phyloP scores from a whole-genome alignment of 2,113 vertebrate genomes.

The Neogale vison region DNA sequence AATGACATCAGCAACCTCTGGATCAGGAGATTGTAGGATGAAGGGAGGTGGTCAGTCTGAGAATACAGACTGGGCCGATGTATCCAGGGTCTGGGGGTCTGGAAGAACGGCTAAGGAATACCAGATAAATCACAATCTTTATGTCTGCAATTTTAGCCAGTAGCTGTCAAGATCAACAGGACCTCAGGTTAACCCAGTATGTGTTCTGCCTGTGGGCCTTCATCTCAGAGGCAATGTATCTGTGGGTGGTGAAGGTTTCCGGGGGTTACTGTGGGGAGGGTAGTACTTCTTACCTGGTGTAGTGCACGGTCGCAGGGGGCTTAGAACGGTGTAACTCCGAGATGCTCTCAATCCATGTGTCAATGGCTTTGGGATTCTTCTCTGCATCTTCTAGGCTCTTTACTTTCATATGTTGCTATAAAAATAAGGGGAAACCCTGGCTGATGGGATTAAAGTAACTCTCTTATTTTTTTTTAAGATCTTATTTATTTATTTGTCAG shows the following conservation, averaged over 20 bases:
- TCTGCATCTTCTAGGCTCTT: constrained; percentile 92
- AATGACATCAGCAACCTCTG: background rate
- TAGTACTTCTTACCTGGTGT: constrained; percentile 84
- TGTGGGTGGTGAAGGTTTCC: background rate
- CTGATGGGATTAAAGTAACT: background rate
- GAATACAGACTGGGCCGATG: background rate
- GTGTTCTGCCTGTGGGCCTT: background rate
- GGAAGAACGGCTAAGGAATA: background rate
- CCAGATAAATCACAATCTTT: background rate
- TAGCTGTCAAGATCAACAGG: background rate
- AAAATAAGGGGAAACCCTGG: constrained; percentile 14
- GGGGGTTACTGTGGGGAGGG: fast-evolving
- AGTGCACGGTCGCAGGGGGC: constrained; percentile 88
- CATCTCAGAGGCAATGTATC: background rate
- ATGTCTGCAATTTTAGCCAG: background rate
- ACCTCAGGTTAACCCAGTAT: background rate
- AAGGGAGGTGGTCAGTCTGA: background rate
- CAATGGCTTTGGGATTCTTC: constrained; percentile 90
- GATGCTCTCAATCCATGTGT: constrained; percentile 92
- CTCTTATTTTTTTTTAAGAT: too few species aligned
- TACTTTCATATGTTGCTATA: constrained; percentile 91
- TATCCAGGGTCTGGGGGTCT: background rate
- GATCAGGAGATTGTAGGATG: background rate
- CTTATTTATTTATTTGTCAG: too few species aligned
- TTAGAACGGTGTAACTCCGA: constrained; percentile 91